phyloP scores from a whole-genome alignment of 2,888 invertebrate species.

The Tryphoninae sp. region DNA sequence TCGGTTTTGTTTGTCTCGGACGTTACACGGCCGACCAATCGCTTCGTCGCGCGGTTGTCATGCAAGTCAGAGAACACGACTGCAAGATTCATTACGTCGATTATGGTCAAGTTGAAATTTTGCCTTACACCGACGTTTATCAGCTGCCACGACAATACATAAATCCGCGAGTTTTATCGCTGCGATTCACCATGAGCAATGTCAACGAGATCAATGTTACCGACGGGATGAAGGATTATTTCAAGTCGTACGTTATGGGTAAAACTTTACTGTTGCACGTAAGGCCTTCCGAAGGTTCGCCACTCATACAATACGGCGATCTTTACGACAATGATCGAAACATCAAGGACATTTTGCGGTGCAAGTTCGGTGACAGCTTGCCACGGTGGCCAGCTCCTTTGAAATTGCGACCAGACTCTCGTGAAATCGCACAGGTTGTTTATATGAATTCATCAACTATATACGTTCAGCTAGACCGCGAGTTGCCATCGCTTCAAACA shows the following conservation, averaged over 20 bases:
- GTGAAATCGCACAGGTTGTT: constrained; percentile 82
- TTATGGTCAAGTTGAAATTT: constrained; percentile 89
- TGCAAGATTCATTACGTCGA: constrained; percentile 92
- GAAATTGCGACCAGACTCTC: constrained; percentile 65
- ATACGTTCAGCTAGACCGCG: constrained; percentile 87
- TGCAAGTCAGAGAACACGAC: constrained; percentile 87
- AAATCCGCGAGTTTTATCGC: constrained; percentile 88
- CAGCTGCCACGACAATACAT: constrained; percentile 89
- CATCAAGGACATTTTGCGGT: constrained; percentile 84
- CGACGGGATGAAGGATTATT: constrained; percentile 86
- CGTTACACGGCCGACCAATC: constrained; percentile 87
- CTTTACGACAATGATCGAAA: constrained; percentile 84
- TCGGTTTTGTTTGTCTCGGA: constrained; percentile 90
- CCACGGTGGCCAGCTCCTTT: constrained; percentile 63
- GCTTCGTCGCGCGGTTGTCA: constrained; percentile 90
- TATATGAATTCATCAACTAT: constrained; percentile 88
- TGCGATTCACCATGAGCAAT: constrained; percentile 88
- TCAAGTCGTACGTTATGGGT: constrained; percentile 86
- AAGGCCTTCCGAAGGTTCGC: constrained; percentile 86
- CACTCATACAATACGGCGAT: constrained; percentile 89
- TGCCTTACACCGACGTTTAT: constrained; percentile 87
- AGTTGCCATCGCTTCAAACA: constrained; percentile 84
- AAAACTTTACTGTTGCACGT: constrained; percentile 86
- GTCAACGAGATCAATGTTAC: constrained; percentile 83
- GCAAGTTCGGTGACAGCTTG: constrained; percentile 70